Percentiles rank a stretch among this genome's conserved stretches.
Evolutionary conservation across 1,140 invertebrate genomes (phyloP).

Genomic region (Drosophila simulans): DNA sequence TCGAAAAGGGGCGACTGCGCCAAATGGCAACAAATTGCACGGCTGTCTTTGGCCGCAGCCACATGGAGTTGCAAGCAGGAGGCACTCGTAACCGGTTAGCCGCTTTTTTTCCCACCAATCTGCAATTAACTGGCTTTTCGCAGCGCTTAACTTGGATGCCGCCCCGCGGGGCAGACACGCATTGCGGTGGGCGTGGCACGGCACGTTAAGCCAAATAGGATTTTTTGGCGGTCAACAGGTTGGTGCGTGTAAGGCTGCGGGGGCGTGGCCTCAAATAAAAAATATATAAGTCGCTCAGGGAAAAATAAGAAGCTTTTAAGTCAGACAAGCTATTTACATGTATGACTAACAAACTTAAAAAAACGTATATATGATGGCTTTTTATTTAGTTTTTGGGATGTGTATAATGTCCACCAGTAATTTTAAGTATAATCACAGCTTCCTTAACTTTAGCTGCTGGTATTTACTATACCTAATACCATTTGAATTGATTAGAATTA

Average conservation of each 20-base stretch:
- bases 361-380: neutral
- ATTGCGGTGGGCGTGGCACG: slow-evolving; percentile 31
- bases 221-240: slow-evolving; percentile 36
- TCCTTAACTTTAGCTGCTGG: no score
- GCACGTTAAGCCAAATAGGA: slow-evolving; percentile 41
- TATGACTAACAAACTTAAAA: neutral
- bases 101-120: slow-evolving; percentile 33
- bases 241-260: slow-evolving; percentile 37
- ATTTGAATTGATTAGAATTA: no score
- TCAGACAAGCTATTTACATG: neutral
- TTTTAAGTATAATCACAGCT: no score
- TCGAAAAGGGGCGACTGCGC: slow-evolving; percentile 37
- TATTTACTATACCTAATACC: no score
- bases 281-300: neutral
- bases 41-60: slow-evolving; percentile 48
- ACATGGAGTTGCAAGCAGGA: slow-evolving; percentile 6
- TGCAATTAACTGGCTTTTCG: slow-evolving; percentile 40
- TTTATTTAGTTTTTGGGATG: neutral
- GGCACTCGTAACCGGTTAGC: slow-evolving; percentile 23
- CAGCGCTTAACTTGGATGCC: slow-evolving; percentile 26
- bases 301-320: neutral
- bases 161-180: slow-evolving; percentile 27
- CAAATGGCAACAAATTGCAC: slow-evolving; percentile 52
- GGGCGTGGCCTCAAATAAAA: slow-evolving; percentile 20
- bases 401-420: neutral